A percentile compares a stretch with the other conserved stretches of the same genome.
phyloP scores from a whole-genome alignment of 2,888 invertebrate species.

The Drepanosiphum platanoidis region DNA sequence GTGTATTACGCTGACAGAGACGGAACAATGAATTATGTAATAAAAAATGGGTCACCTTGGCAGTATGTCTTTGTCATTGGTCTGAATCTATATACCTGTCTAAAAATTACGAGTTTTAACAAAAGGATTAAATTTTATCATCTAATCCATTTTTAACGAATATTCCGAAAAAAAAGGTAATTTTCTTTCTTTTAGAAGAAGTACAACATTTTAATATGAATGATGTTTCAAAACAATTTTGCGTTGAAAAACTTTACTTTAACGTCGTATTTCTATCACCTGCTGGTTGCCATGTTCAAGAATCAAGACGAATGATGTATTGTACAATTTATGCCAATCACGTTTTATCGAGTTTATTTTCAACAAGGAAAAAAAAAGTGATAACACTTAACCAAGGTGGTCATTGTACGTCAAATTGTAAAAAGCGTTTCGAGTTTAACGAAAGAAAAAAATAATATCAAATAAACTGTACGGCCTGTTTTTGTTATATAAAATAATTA shows the following conservation, averaged over 20 bases:
- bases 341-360: neutral
- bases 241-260: neutral
- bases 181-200: neutral
- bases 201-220: neutral
- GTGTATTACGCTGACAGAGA: neutral
- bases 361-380: neutral
- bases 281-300: neutral
- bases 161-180: neutral
- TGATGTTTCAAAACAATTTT: neutral
- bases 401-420: neutral
- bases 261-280: neutral
- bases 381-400: neutral
- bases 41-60: neutral
- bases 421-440: neutral
- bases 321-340: slow-evolving; percentile 3
- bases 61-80: neutral
- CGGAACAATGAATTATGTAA: slow-evolving; percentile 5
- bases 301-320: neutral
- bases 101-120: neutral
- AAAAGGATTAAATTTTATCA: slow-evolving; percentile 14
- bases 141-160: neutral
- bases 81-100: neutral
- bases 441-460: slow-evolving; percentile 7
- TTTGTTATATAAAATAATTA: slow-evolving; percentile 17
- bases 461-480: neutral